Evolutionary conservation across 53 echinoderm and acorn worm species (phyloP), one percentile per base, ranked within the genome.

Genomic region (Pentamera pediparva): DNA sequence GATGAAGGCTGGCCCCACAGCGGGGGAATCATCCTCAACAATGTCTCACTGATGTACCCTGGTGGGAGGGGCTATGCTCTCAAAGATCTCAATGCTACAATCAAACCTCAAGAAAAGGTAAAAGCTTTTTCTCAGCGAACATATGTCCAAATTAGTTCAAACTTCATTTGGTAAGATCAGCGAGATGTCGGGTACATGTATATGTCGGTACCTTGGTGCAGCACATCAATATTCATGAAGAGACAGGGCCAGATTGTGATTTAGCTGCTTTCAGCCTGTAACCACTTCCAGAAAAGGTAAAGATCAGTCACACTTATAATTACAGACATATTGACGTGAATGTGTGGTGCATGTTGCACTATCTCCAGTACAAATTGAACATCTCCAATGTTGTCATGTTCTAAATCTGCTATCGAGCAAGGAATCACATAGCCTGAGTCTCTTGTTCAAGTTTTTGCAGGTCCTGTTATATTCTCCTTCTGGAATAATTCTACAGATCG

Each of bases 71-170:
- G 87, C 7, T 32, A 56, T 26, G 96, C 88, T 43, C 59, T 95
- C 19, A 82, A 82, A 45, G 75, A 74, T 6, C 57, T 95, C 2
- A 34, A 76, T 50, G 81, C 79, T 74, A 78, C 78, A 55, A 80
- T 95, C 19, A 31, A 80, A 47, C 18, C 90, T 1, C 60, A 80
- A 51, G 96, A 95, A 53, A 95, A 95, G 88, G 96, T 94, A 53
- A 49, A 9, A 9, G 10, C 18, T 9, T 56, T 1, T 56, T 1
- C 24, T n/a, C 30, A 10, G 30, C 4, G 51, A 30, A 30, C 0
- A 18, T 10, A 28, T 59, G 7, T 59, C 28, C 30, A 29, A 17
- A 59, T 7, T 17, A 12, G 29, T 24, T 6, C 4, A 59, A 30
- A 29, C 17, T 59, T 9, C 5, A 30, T 6, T 17, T 27, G 4